phyloP scores from a whole-genome alignment of 2,797 vertebrate species.

The Phataginus tetradactyla region DNA sequence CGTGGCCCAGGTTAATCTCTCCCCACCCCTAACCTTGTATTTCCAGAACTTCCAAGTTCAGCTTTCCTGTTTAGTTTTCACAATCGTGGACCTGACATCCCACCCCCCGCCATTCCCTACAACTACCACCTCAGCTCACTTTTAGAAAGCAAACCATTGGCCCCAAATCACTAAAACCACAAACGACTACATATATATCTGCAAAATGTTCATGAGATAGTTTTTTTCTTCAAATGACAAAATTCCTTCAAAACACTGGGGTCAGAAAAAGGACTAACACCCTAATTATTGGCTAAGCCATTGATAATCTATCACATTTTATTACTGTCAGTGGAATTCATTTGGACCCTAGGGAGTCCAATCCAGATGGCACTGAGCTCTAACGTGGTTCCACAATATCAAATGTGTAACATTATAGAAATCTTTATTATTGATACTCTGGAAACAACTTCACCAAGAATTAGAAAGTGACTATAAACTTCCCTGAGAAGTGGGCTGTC shows the following conservation, averaged over 20 bases:
- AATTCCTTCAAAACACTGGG: not conserved
- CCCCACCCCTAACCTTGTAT: not conserved
- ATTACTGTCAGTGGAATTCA: not conserved
- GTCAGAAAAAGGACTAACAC: slow-evolving; percentile 27
- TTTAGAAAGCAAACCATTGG: not conserved
- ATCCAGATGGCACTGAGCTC: not conserved
- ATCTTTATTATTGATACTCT: not conserved
- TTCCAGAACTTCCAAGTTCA: not conserved
- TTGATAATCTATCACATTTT: not conserved
- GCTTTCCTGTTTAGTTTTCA: not conserved
- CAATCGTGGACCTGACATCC: not conserved
- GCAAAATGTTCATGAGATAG: not conserved
- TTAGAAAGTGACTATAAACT: not conserved
- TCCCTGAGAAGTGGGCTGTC: not conserved
- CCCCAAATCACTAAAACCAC: not conserved
- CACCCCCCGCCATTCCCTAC: not conserved
- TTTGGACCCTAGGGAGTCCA: not conserved
- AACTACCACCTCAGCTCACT: not conserved
- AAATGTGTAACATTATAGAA: not conserved
- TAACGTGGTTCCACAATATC: not conserved
- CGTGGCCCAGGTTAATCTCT: not conserved
- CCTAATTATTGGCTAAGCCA: not conserved
- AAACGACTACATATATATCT: not conserved
- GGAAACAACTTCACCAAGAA: slow-evolving; percentile 34
- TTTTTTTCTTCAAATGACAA: slow-evolving; percentile 2